Evolutionary conservation across 2,888 invertebrate species (phyloP).

Genomic region (Panzeria rudis): DNA sequence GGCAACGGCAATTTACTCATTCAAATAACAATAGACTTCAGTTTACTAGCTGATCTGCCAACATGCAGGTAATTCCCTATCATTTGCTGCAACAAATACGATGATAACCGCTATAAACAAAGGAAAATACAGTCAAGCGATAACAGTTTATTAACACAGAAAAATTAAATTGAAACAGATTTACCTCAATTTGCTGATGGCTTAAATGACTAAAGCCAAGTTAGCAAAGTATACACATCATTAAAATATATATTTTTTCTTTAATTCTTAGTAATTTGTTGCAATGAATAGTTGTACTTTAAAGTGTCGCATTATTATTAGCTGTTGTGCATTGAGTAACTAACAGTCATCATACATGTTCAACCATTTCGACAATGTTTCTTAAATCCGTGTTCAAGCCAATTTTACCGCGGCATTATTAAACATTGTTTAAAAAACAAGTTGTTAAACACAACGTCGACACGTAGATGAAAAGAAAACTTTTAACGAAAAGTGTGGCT

Average conservation of each 20-base stretch:
- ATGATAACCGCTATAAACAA: not conserved
- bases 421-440: constrained; percentile 14
- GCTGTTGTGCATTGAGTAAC: constrained; percentile 24
- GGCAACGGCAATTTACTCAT: not conserved
- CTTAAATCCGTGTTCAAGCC: constrained; percentile 25
- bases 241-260: not conserved
- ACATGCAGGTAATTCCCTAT: not conserved
- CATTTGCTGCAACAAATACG: not conserved
- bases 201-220: constrained; percentile 22
- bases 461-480: not conserved
- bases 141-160: constrained; percentile 41
- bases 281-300: constrained; percentile 8
- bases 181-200: constrained; percentile 2
- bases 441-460: constrained; percentile 6
- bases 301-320: constrained; percentile 37
- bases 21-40: not conserved
- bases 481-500: not conserved
- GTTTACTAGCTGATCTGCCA: not conserved
- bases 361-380: constrained; percentile 39
- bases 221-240: constrained; percentile 25
- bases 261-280: constrained; percentile 25
- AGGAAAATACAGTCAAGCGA: not conserved
- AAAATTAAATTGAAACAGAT: constrained; percentile 15
- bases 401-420: constrained; percentile 15
- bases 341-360: constrained; percentile 21